Percentiles rank a stretch among this genome's conserved stretches.
Conservation (phyloP, 1,140 invertebrate species). For the Drosophila melanogaster region DNA sequence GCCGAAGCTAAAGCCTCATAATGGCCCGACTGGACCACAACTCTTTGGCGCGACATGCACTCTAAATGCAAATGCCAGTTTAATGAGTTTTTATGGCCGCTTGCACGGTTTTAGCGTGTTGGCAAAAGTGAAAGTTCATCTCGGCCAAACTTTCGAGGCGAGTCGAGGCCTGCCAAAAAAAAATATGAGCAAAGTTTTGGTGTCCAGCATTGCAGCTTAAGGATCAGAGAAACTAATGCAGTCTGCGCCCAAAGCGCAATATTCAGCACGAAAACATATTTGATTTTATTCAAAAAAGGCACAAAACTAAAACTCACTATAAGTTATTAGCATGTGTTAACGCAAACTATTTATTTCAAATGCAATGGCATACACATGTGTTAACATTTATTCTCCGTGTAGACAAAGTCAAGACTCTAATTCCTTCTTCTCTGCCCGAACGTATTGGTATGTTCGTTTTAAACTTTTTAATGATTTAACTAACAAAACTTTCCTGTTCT, state of each 20-base stretch:
- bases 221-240: slow-evolving; percentile 29
- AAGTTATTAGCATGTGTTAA: too few species aligned
- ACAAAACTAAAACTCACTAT: too few species aligned
- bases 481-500: slow-evolving; percentile 80
- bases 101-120: slow-evolving; percentile 1
- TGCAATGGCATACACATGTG: neutral
- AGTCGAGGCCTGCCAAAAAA: slow-evolving; percentile 41
- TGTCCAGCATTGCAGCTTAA: slow-evolving; percentile 10
- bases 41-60: slow-evolving; percentile 58
- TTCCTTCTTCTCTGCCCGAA: neutral
- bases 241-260: slow-evolving; percentile 13
- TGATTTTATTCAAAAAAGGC: too few species aligned
- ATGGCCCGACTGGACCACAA: slow-evolving; percentile 32
- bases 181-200: slow-evolving; percentile 69
- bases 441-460: slow-evolving; percentile 64
- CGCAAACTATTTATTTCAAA: neutral
- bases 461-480: slow-evolving; percentile 85
- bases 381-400: slow-evolving; percentile 19
- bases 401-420: slow-evolving; percentile 5
- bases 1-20: neutral
- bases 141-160: slow-evolving; percentile 40
- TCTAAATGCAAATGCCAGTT: slow-evolving; percentile 81
- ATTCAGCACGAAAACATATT: too few species aligned
- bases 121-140: slow-evolving; percentile 64
- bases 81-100: slow-evolving; percentile 75